Base-by-base conservation (phyloP, 1,140 invertebrate species). In the Macrostomum lignano region DNA sequence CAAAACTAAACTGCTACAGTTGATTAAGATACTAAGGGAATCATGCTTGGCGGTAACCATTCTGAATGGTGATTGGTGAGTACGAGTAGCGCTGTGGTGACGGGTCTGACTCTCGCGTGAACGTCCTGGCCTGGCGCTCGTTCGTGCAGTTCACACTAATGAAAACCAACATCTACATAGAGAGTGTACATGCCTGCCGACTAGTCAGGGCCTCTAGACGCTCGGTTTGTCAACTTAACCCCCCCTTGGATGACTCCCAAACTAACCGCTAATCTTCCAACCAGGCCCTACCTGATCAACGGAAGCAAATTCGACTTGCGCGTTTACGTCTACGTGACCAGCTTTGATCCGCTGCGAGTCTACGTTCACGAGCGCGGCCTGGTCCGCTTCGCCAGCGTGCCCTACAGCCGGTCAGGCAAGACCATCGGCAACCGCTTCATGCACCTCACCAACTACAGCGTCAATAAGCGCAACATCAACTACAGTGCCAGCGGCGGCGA, bases 251-350 rank as follows among this genome's bases (percentile, higher is more conserved):
- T 9, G 9, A 28, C 15, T 28, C 7, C 9, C 9, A 15, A 5
- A 5, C 15, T 15, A 5, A 9, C 19, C 5, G 5, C 5, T 28
- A 15, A 5, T 3, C 26, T 28, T 5, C 20, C n/a, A 35, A 19
- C 74, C 40, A 74, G 77, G 44, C 82, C 84, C 1, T 65, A 82
- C 21, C 63, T 88, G 33, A 77, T 93, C 26, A 77, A 84, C 41
- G 81, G 76, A 3, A 76, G 79, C 53, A 93, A 93, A 55, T 93
- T 82, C 58, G 86, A 96, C 56, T 59, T 93, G 40, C 63, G 84
- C 3, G 54, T 94, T 4, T 94, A 94, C 55, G 82, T 93, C 1
- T 65, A 91, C 17, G 73, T 94, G 7, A 84, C 82, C 1, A 81
- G 72, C 33, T 72, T 88, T 36, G 72, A 91, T 58, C 88, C 88